Base-by-base conservation (phyloP, 2,888 invertebrate genomes). In the Ceriagrion tenellum region DNA sequence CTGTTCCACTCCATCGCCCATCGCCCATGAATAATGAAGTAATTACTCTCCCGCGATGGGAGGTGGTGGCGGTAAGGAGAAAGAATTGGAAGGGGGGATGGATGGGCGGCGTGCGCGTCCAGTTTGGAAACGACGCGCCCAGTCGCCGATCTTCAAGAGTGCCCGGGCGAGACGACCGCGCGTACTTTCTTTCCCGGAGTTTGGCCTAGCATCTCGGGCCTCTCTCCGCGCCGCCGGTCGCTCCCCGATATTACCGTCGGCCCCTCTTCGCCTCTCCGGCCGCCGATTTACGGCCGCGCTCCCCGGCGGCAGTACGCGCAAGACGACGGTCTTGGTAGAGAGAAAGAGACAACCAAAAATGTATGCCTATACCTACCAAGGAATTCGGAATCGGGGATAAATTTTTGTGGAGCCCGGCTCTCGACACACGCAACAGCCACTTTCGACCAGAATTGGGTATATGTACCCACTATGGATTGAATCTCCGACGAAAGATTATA, bases 21-120 rank as follows among this genome's bases (percentile, higher is more conserved):
- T n/a, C 26, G 69, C n/a, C 35, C 81, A 81, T 81, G 81, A 81
- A 81, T 81, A 81, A 81, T 81, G 30, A 35, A 81, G 81, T 81
- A 81, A 81, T 81, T 81, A 81, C 81, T 81, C 81, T 35, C 35
- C 2, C 30, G 81, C 16, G 30, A 13, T 18, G 30, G 35, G 18
- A 35, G 81, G 35, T 18, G 69, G 69, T 69, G 69, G 69, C 8
- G n/a, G 69, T 3, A 6, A n/a, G 69, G 69, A 13, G 13, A n/a
- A n/a, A 12, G n/a, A n/a, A n/a, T 18, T 23, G n/a, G 26, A n/a
- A 26, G 6, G 69, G n/a, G 6, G 6, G n/a, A n/a, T 1, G 69
- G 26, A 26, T 12, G 26, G 69, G 69, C 12, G 6, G n/a, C 69
- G 69, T n/a, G n/a, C 12, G 69, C 69, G 69, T 69, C 69, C 69